phyloP scores from a whole-genome alignment of 2,797 vertebrate species.

The Heteromormyrus szaboi region DNA sequence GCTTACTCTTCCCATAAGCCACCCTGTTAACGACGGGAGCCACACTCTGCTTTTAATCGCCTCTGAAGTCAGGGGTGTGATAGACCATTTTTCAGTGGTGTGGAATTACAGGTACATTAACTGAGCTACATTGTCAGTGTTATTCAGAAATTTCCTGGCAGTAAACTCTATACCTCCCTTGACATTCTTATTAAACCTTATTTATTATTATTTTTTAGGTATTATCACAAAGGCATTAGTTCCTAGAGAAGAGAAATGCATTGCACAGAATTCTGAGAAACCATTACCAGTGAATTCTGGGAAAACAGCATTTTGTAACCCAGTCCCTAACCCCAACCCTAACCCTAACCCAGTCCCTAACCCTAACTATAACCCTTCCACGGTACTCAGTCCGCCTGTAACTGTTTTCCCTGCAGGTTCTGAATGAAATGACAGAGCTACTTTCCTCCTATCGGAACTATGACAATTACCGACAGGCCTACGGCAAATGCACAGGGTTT shows the following conservation, averaged over 20 bases:
- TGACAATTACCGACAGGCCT: slow-evolving; percentile 85
- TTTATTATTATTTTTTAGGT: background rate
- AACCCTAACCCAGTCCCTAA: too few relatives aligned
- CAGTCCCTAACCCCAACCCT: background rate
- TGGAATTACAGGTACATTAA: background rate
- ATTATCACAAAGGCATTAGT: background rate
- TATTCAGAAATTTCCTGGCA: background rate
- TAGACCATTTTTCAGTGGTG: background rate
- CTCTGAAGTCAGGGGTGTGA: background rate
- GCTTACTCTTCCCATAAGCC: background rate
- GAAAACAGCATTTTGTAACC: background rate
- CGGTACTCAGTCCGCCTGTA: background rate
- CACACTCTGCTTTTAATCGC: background rate
- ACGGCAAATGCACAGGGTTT: slow-evolving; percentile 74
- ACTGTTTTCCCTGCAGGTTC: slow-evolving; percentile 58
- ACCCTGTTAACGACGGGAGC: background rate
- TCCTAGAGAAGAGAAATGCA: background rate
- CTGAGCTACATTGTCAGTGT: background rate
- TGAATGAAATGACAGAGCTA: slow-evolving; percentile 92
- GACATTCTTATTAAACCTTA: background rate
- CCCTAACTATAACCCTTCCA: background rate
- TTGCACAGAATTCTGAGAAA: background rate
- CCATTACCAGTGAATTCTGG: background rate
- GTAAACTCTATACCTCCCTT: background rate
- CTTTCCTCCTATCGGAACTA: slow-evolving; percentile 89